Evolutionary conservation across 1,140 invertebrate species (phyloP), one percentile per base, ranked within the genome.

Genomic region (Zaprionus davidi): DNA sequence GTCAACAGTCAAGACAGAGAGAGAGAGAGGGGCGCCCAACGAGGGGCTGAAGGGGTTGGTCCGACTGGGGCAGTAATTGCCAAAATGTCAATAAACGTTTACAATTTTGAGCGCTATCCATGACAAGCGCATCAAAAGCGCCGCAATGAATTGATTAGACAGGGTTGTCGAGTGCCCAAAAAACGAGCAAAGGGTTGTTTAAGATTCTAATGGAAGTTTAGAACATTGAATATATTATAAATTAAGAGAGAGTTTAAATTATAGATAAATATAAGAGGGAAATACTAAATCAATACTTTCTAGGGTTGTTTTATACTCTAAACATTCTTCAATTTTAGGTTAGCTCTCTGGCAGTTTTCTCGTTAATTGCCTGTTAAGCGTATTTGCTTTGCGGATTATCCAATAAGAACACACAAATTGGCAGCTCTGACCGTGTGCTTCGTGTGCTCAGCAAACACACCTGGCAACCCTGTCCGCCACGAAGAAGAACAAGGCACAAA

Each of bases 11-110:
- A 51, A 59, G 34, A 26, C 9, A 34, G 9, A 31, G 0, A 31
- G 28, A 46, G 15, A 38, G 34, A 17, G 31, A 4, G 22, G 20
- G 20, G 20, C 20, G 20, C 20, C 20, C 20, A 20, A 20, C 20
- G 20, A 38, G n/a, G 20, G 20, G 34, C 4, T 0, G 9, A 28
- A 62, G 17, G 20, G 53, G 31, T 15, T 44, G 15, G 51, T 62
- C 51, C 75, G 67, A 67, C 63, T 69, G 63, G 68, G 49, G 36
- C 13, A 22, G 57, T 82, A 69, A 76, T 76, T 76, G 82, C 78
- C 65, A 86, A 79, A 86, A 71, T 76, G 82, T 70, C 46, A 81
- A 85, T 85, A 81, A 79, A 70, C 59, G 53, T 78, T 82, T 53
- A 67, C 28, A 55, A 62, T 71, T 87, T 75, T 71, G 63, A 57